phyloP scores from a whole-genome alignment of 2,888 invertebrate species.

The Scelioninae gen. 1 region DNA sequence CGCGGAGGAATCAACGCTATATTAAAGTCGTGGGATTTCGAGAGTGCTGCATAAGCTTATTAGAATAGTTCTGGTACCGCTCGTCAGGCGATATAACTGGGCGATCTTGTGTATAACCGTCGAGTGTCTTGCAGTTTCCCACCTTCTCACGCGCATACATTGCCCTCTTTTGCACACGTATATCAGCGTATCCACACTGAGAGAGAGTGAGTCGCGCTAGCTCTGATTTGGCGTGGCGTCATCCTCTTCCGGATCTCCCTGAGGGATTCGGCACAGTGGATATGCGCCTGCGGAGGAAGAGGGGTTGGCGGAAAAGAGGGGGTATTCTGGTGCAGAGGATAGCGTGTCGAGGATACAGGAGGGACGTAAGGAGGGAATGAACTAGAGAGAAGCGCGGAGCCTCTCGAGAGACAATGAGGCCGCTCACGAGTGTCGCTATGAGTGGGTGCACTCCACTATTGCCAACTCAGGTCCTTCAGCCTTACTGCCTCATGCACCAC shows the following conservation, averaged over 20 bases:
- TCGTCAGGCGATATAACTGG: too few relatives aligned
- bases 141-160: too few relatives aligned
- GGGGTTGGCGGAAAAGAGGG: conserved; percentile 41
- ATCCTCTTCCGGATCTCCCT: conserved; percentile 62
- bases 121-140: too few relatives aligned
- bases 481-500: conserved; percentile 75
- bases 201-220: conserved; percentile 55
- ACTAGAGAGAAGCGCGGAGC: conserved; percentile 77
- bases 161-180: conserved; percentile 46
- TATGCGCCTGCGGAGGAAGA: conserved; percentile 53
- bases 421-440: conserved; percentile 84
- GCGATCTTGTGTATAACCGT: too few relatives aligned
- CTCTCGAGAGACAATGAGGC: conserved; percentile 84
- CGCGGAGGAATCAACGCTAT: conserved; percentile 24
- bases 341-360: conserved; percentile 51
- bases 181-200: not conserved
- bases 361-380: conserved; percentile 59
- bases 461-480: conserved; percentile 84
- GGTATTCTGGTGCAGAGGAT: conserved; percentile 64
- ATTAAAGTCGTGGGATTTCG: conserved; percentile 37
- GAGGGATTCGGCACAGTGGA: conserved; percentile 64
- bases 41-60: conserved; percentile 82
- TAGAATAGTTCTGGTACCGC: conserved; percentile 75
- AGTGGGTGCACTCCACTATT: conserved; percentile 84
- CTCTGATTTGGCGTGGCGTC: conserved; percentile 69